These are phyloP conservation scores for Macquaria australasica DNA, from an alignment of 2,113 vertebrate species.

Conservation along the genomic window DNA sequence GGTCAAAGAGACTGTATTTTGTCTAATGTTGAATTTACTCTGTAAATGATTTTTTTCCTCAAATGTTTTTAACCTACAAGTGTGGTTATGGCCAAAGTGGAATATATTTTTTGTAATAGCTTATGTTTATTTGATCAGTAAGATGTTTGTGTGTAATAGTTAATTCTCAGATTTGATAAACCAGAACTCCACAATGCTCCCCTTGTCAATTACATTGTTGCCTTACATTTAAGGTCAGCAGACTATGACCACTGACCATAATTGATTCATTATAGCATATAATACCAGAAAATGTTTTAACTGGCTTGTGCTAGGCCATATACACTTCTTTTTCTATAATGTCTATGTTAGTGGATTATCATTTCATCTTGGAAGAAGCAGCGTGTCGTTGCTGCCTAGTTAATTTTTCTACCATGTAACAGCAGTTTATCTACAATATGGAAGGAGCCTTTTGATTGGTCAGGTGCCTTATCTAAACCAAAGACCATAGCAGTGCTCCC, in stretches of 20 bases:
- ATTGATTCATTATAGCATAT: slow-evolving; percentile 47
- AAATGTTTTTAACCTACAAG: slow-evolving; percentile 72
- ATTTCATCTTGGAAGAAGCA: slow-evolving; percentile 41
- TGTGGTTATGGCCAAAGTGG: slow-evolving; percentile 79
- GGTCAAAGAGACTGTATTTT: slow-evolving; percentile 68
- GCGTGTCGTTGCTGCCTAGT: slow-evolving; percentile 34
- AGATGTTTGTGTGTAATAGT: slow-evolving; percentile 69
- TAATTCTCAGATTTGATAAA: slow-evolving; percentile 70
- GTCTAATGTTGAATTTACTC: slow-evolving; percentile 75
- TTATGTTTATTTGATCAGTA: slow-evolving; percentile 75
- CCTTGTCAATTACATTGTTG: slow-evolving; percentile 53
- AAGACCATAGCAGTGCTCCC: slow-evolving; percentile 63
- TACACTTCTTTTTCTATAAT: slow-evolving; percentile 38
- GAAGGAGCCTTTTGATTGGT: slow-evolving; percentile 59
- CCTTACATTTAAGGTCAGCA: slow-evolving; percentile 62
- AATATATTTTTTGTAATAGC: slow-evolving; percentile 80
- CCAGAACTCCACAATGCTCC: slow-evolving; percentile 55
- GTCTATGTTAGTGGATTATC: slow-evolving; percentile 27
- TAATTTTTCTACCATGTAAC: slow-evolving; percentile 25
- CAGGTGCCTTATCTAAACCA: slow-evolving; percentile 78
- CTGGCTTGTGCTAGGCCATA: slow-evolving; percentile 50
- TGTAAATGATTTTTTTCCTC: slow-evolving; percentile 68
- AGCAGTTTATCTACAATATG: slow-evolving; percentile 27
- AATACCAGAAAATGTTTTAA: slow-evolving; percentile 50
- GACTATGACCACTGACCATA: slow-evolving; percentile 56